Percentiles rank a stretch among this genome's conserved stretches.
Evolutionary conservation across 2,113 vertebrate species (phyloP).

Genomic region (Pholis gunnellus): DNA sequence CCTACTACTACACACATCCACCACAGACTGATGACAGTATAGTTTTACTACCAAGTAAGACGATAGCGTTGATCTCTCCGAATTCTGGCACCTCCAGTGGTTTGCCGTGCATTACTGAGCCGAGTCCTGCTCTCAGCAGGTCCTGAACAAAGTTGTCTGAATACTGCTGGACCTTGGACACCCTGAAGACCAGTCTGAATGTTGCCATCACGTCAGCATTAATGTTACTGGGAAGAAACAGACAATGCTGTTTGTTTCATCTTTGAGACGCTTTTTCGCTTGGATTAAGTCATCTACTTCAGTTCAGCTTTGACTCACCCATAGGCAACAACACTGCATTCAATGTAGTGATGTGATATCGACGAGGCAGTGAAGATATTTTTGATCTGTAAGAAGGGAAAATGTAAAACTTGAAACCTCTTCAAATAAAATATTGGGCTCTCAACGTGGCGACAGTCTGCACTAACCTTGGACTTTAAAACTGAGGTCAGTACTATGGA

Average conservation of each 20-base stretch:
- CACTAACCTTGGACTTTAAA: slow-evolving; percentile 87
- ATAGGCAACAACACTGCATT: slow-evolving; percentile 88
- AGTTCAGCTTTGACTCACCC: slow-evolving; percentile 82
- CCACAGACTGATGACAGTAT: slow-evolving; percentile 8
- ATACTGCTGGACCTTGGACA: slow-evolving; percentile 76
- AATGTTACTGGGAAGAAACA: slow-evolving; percentile 78
- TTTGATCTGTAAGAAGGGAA: slow-evolving; percentile 83
- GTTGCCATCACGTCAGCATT: slow-evolving; percentile 86
- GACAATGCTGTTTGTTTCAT: not conserved
- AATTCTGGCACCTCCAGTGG: slow-evolving; percentile 85
- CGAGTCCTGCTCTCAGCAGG: slow-evolving; percentile 84
- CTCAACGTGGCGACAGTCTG: not conserved
- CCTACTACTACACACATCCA: not conserved
- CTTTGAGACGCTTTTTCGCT: not conserved
- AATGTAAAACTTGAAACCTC: not conserved
- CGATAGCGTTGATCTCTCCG: slow-evolving; percentile 85
- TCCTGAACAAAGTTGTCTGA: slow-evolving; percentile 84
- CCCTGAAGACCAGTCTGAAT: slow-evolving; percentile 85
- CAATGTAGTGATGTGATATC: slow-evolving; percentile 84
- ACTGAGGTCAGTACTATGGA: slow-evolving; percentile 83
- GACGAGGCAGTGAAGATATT: slow-evolving; percentile 86
- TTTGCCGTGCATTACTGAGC: slow-evolving; percentile 69
- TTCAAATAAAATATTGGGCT: not conserved
- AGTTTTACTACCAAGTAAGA: slow-evolving; percentile 84
- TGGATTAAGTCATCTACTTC: not conserved